A percentile compares a stretch with the other conserved stretches of the same genome.
phyloP scores from a whole-genome alignment of 1,140 invertebrate species.

The Drosophila kanapiae region DNA sequence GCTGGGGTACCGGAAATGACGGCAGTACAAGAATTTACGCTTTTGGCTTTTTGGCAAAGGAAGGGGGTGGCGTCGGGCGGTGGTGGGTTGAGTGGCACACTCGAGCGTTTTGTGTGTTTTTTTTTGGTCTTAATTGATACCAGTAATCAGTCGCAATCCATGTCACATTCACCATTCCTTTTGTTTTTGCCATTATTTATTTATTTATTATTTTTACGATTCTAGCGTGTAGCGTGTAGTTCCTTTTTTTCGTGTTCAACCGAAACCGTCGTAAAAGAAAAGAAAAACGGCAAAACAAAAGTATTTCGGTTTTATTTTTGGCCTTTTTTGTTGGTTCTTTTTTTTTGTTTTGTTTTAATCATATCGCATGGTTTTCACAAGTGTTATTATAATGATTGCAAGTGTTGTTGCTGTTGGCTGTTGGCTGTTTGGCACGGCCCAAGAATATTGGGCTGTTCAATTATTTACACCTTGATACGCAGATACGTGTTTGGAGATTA shows the following conservation, averaged over 20 bases:
- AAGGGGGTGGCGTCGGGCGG: not conserved
- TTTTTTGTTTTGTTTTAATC: slow-evolving; percentile 49
- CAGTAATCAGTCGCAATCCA: slow-evolving; percentile 60
- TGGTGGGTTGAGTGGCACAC: slow-evolving; percentile 14
- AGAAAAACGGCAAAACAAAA: slow-evolving; percentile 36
- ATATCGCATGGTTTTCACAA: slow-evolving; percentile 55
- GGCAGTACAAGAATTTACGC: slow-evolving; percentile 58
- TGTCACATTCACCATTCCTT: slow-evolving; percentile 40
- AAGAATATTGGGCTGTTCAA: slow-evolving; percentile 58
- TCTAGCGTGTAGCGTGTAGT: slow-evolving; percentile 13
- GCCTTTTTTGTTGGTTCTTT: slow-evolving; percentile 23
- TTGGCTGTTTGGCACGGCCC: not conserved
- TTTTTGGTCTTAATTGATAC: slow-evolving; percentile 58
- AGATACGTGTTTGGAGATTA: slow-evolving; percentile 47
- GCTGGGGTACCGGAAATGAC: slow-evolving; percentile 70
- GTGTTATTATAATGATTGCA: slow-evolving; percentile 64
- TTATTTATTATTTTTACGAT: slow-evolving; percentile 40
- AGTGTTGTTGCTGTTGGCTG: slow-evolving; percentile 20
- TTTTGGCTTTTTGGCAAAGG: slow-evolving; percentile 16
- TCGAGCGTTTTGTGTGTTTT: slow-evolving; percentile 4
- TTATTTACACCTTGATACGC: slow-evolving; percentile 61
- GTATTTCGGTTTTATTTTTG: slow-evolving; percentile 33
- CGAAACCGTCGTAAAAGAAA: slow-evolving; percentile 1
- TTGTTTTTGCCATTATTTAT: slow-evolving; percentile 36
- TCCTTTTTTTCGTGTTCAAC: slow-evolving; percentile 4